Evolutionary conservation across 2,797 vertebrate genomes (phyloP).

Genomic region (Rhinatrema bivittatum): DNA sequence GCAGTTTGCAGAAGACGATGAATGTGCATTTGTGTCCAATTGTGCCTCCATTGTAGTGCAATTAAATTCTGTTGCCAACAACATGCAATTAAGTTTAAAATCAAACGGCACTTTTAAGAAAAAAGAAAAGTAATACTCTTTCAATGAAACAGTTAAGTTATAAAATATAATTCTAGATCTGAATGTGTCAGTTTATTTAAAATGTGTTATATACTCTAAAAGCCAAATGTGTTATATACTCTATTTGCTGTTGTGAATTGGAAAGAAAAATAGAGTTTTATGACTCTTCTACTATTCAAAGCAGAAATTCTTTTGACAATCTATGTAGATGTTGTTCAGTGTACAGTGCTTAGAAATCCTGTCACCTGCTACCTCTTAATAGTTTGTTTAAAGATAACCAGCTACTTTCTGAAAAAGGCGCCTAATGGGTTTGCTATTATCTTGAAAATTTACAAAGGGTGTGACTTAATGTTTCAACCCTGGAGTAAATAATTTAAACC

Average conservation of each 20-base stretch:
- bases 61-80: conserved; percentile 25
- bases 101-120: conserved; percentile 36
- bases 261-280: conserved; percentile 21
- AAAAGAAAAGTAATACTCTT: conserved; percentile 9
- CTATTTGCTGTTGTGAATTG: conserved; percentile 39
- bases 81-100: conserved; percentile 32
- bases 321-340: conserved; percentile 9
- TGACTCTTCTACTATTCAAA: conserved; percentile 20
- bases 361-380: conserved; percentile 55
- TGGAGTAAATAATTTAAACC: too few relatives aligned
- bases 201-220: too few relatives aligned
- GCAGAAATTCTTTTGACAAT: conserved; percentile 9
- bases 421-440: too few relatives aligned
- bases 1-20: conserved; percentile 39
- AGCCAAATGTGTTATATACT: conserved; percentile 25
- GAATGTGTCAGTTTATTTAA: conserved; percentile 27
- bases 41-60: conserved; percentile 31
- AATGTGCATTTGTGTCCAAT: conserved; percentile 45
- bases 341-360: conserved; percentile 28
- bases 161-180: conserved; percentile 16
- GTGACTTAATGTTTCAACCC: too few relatives aligned
- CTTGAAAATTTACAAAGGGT: too few relatives aligned
- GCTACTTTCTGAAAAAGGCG: too few relatives aligned
- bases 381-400: too few relatives aligned
- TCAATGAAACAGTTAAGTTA: conserved; percentile 22